Evolutionary conservation across 2,888 invertebrate genomes (phyloP).

Genomic region (Melolontha melolontha): DNA sequence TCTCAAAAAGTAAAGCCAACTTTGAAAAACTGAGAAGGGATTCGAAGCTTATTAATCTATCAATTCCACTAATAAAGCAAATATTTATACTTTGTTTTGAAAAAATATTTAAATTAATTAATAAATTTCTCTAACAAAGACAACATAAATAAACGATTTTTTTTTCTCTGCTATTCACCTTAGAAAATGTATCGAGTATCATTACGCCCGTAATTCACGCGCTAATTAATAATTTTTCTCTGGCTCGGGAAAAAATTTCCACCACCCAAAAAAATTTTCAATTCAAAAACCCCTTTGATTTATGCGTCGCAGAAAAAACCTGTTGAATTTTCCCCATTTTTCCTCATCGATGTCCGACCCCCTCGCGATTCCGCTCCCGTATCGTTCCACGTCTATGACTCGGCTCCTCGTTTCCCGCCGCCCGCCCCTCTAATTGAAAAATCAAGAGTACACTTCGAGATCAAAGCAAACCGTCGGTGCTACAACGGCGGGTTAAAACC

Average conservation of each 20-base stretch:
- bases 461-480: slow-evolving; percentile 17
- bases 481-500: not conserved
- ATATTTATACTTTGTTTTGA: no score
- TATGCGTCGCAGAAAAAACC: slow-evolving; percentile 25
- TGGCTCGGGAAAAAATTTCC: slow-evolving; percentile 11
- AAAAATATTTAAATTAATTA: no score
- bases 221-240: slow-evolving; percentile 34
- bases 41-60: no score
- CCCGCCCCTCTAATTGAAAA: slow-evolving; percentile 28
- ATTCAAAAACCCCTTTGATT: slow-evolving; percentile 34
- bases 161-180: not conserved
- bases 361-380: not conserved
- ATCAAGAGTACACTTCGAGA: slow-evolving; percentile 36
- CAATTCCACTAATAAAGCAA: no score
- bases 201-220: slow-evolving; percentile 12
- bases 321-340: slow-evolving; percentile 33
- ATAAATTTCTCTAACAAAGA: no score
- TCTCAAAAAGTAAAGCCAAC: no score
- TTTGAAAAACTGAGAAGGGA: no score
- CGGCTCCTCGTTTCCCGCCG: no score
- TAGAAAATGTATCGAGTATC: slow-evolving; percentile 31
- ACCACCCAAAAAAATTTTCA: slow-evolving; percentile 24
- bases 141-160: no score
- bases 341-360: slow-evolving; percentile 2
- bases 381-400: no score